Evolutionary conservation across 37 sponge, comb jelly and placozoan species (phyloP), one percentile per base, ranked within the genome.

Genomic region (Diacarnus erythraeanus): DNA sequence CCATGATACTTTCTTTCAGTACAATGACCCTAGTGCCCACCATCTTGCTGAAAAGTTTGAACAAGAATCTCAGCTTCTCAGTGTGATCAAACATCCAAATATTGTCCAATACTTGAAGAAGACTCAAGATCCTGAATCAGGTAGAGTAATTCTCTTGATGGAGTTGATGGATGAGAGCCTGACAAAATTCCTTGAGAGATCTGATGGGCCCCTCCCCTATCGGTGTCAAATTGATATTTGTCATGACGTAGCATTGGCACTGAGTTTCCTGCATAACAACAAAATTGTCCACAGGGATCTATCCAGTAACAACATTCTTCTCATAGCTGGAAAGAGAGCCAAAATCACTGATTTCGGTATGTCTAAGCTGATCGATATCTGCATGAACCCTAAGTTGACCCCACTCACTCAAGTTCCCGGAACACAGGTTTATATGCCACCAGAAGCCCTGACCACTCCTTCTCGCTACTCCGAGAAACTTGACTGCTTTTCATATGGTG

Each of bases 201-300:
- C 64, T 0, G 31, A 72, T 0, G 47, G 27, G 1, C 64, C 82
- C 9, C 34, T 79, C 21, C 75, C 80, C 5, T 42, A 68, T 27
- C 67, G 51, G 33, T 64, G 39, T 1, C 54, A 65, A 30, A 10
- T 65, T 5, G 2, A 65, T 8, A 65, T 65, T 3, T 65, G 66
- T 10, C 66, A 65, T 10, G 66, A 65, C 9, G 34, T 65, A 2
- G 30, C 35, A 2, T 35, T 65, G 15, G 92, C 87, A 5, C 67
- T 91, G n/a, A 79, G 83, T 58, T 91, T 82, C 65, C 80, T 91
- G 17, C 92, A 91, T 75, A 71, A 67, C 70, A 82, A 82, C 84
- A 87, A 87, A 68, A 91, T 86, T 21, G 42, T 91, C 71, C 27
- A 90, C 86, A 38, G 88, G 83, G 39, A 94, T 59, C 38, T 90